Evolutionary conservation across 1,140 invertebrate species (phyloP), one percentile per base, ranked within the genome.

Genomic region (Diorhabda carinulata): DNA sequence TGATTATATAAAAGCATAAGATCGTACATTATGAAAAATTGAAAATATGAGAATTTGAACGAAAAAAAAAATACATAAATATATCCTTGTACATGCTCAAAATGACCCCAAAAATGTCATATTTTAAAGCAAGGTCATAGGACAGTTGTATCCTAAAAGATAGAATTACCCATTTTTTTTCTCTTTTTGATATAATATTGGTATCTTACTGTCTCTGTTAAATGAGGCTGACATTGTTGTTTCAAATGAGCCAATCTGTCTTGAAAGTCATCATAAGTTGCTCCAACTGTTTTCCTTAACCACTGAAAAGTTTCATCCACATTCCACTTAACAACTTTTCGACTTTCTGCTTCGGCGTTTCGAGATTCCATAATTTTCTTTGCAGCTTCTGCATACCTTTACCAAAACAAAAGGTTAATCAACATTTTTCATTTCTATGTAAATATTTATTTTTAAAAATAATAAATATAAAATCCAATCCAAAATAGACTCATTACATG

Each of bases 251-350:
- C 85, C 60, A 91, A 78, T 78, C 91, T 84, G 76, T 93, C 93
- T 82, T 95, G 93, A 82, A 95, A 96, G 84, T 98, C 96, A 82
- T 98, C 96, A 84, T 96, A 98, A 2, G 94, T 95, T 41, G 95
- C 95, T 61, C 95, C 96, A n/a, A 96, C 90, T 8, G 95, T 97
- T 79, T 92, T 88, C 78, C 96, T 86, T 43, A 99, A 80, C 96
- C 96, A 98, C 72, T 93, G 91, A 82, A 98, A 98, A 2, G 95
- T 98, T 76, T 98, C 96, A 79, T 98, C 96, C 1, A 95, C 96
- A 85, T 98, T 97, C 96, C 96, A 98, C 81, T 98, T 98, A 0
- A 99, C 96, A 4, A 98, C 92, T 84, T 98, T 98, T 70, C 97
- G 86, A 78, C 95, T 96, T 79, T 98, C 95, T 1, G 94, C 88